Evolutionary conservation across 1,140 invertebrate genomes (phyloP).

Genomic region (Drosophila setifemur): DNA sequence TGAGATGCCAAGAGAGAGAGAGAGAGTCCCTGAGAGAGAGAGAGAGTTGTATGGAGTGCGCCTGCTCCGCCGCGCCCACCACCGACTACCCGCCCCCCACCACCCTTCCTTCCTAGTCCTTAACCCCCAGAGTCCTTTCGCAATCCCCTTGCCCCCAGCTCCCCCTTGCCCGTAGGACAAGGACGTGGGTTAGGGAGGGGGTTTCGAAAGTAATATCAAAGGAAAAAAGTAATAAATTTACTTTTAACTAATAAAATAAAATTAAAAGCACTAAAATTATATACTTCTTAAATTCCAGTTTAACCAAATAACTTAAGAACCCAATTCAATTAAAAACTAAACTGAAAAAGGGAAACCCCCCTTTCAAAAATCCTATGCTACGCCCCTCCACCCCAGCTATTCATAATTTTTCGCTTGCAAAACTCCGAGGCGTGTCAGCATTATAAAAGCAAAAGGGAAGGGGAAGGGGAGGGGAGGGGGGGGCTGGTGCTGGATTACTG

Average conservation of each 20-base stretch:
- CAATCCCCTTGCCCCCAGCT: not conserved
- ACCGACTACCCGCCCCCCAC: slow-evolving; percentile 20
- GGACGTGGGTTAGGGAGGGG: not conserved
- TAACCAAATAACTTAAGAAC: too few relatives aligned
- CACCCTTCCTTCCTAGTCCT: slow-evolving; percentile 2
- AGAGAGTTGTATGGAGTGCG: slow-evolving; percentile 49
- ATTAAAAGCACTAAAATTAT: too few relatives aligned
- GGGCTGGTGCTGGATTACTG: slow-evolving; percentile 7
- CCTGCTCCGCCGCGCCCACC: slow-evolving; percentile 72
- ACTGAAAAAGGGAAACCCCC: not conserved
- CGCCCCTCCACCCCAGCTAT: slow-evolving; percentile 20
- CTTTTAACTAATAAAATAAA: too few relatives aligned
- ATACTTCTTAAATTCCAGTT: too few relatives aligned
- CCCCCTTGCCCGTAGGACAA: not conserved
- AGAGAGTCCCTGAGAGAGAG: not conserved
- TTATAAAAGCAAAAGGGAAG: not conserved
- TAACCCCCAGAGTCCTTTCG: slow-evolving; percentile 29
- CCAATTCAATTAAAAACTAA: too few relatives aligned
- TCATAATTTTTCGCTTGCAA: slow-evolving; percentile 54
- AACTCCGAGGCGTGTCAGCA: slow-evolving; percentile 61
- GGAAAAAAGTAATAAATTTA: not conserved
- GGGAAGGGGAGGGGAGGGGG: not conserved
- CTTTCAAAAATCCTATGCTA: not conserved
- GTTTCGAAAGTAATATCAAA: not conserved
- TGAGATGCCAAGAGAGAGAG: slow-evolving; percentile 9